phyloP scores from a whole-genome alignment of 1,140 invertebrate genomes.

The Vollenhovia emeryi region DNA sequence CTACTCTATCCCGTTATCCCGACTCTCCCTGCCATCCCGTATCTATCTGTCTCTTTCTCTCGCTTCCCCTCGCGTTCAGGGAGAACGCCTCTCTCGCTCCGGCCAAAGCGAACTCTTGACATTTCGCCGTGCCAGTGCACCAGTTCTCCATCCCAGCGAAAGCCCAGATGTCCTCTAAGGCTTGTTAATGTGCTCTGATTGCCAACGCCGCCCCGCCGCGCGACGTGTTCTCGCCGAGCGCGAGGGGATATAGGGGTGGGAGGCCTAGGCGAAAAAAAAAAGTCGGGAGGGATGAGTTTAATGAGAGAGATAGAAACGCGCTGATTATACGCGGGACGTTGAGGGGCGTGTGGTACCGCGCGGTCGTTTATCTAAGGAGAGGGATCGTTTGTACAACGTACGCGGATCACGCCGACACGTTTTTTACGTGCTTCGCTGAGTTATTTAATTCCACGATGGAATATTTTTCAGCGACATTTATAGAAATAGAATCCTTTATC shows the following conservation, averaged over 20 bases:
- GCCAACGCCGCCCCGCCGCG: constrained; percentile 45
- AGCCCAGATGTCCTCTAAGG: constrained; percentile 69
- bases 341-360: neutral
- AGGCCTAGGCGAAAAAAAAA: constrained; percentile 13
- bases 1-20: constrained; percentile 41
- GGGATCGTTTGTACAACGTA: neutral
- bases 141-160: constrained; percentile 66
- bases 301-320: neutral
- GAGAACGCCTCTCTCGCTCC: constrained; percentile 49
- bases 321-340: neutral
- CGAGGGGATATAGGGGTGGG: neutral
- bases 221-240: neutral
- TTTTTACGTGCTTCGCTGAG: neutral
- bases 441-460: neutral
- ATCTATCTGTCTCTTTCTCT: constrained; percentile 39
- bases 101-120: constrained; percentile 72
- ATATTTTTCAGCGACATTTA: neutral
- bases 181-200: constrained; percentile 70
- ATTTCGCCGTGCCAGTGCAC: constrained; percentile 70
- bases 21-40: constrained; percentile 52
- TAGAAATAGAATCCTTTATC: constrained; percentile 19
- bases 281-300: constrained; percentile 23
- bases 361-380: neutral
- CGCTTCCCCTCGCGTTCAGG: constrained; percentile 37
- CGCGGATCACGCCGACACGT: neutral